phyloP scores from a whole-genome alignment of 2,888 invertebrate species.

The Lochmaea capreae region DNA sequence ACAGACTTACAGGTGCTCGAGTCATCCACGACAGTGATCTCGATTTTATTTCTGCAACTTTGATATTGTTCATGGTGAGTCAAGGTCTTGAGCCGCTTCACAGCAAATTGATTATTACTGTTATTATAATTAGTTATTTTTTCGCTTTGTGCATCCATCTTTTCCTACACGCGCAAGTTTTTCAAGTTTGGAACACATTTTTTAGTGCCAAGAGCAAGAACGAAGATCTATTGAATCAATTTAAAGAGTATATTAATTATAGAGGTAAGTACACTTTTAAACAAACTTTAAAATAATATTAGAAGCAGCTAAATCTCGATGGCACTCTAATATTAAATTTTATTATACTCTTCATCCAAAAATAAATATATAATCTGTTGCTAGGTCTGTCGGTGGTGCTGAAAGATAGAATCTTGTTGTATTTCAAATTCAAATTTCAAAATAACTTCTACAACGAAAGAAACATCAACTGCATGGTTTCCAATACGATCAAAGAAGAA shows the following conservation, averaged over 20 bases:
- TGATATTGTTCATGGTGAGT: constrained; percentile 5
- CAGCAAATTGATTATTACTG: not conserved
- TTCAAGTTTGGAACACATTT: constrained; percentile 54
- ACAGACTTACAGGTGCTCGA: not conserved
- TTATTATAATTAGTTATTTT: not conserved
- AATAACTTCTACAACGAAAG: constrained; percentile 62
- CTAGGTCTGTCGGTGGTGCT: constrained; percentile 57
- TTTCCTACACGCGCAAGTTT: constrained; percentile 45
- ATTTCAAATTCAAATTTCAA: constrained; percentile 63
- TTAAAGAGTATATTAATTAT: constrained; percentile 64
- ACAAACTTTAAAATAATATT: not conserved
- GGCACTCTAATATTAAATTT: too few relatives aligned
- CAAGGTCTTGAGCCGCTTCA: constrained; percentile 6
- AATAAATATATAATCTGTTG: not conserved
- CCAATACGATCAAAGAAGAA: constrained; percentile 9
- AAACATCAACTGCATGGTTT: constrained; percentile 56
- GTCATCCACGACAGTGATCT: not conserved
- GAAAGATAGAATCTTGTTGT: constrained; percentile 60
- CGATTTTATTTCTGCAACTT: not conserved
- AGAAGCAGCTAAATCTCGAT: too few relatives aligned
- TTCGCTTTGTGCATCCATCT: constrained; percentile 4
- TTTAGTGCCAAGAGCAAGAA: constrained; percentile 54
- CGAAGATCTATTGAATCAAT: constrained; percentile 58
- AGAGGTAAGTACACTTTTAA: constrained; percentile 55
- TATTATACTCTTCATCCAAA: too few relatives aligned